Evolutionary conservation across 2,113 vertebrate genomes (phyloP), one percentile per base, ranked within the genome.

Genomic region (Limnothrissa miodon): DNA sequence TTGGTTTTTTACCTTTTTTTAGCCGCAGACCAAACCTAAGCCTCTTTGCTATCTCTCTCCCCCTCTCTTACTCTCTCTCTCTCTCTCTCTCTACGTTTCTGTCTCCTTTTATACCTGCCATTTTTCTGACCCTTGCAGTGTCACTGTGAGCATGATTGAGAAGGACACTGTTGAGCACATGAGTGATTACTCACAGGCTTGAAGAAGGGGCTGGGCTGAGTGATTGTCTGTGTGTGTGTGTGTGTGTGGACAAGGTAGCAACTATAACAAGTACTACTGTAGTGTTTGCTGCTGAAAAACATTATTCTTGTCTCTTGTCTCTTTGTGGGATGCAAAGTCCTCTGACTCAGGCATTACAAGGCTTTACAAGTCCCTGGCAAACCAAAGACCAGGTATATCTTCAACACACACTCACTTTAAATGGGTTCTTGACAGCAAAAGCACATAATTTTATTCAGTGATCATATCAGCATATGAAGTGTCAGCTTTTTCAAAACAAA

Each of bases 121-220:
- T 66, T 25, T n/a, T 25, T 10, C 59, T 29, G 1, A 5, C 82
- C 84, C 78, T 45, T 33, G 74, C 85, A 46, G 87, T 83, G 84
- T 56, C 42, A 83, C 83, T 53, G 66, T 87, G 45, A 86, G 82
- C 53, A 1, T 70, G 66, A 74, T 74, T 74, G 66, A 74, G 66
- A 74, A 74, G 29, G 33, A 29, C 15, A 29, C 62, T 10, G 25
- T 13, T 70, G 25, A 29, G 25, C 29, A 9, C 62, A 70, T 10
- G 33, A 36, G 66, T 88, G 78, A 81, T 81, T 82, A 88, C 78
- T 29, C 66, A 39, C 78, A 48, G 45, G 19, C 29, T 80, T 80
- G 25, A 44, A 48, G 39, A 79, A 59, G 85, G 25, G 83, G 84
- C 62, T 88, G 85, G 81, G 51, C 51, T 66, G 59, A 3, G 59